Base-by-base conservation (phyloP, 53 echinoderm and acorn worm genomes). In the Mesocentrotus franciscanus region DNA sequence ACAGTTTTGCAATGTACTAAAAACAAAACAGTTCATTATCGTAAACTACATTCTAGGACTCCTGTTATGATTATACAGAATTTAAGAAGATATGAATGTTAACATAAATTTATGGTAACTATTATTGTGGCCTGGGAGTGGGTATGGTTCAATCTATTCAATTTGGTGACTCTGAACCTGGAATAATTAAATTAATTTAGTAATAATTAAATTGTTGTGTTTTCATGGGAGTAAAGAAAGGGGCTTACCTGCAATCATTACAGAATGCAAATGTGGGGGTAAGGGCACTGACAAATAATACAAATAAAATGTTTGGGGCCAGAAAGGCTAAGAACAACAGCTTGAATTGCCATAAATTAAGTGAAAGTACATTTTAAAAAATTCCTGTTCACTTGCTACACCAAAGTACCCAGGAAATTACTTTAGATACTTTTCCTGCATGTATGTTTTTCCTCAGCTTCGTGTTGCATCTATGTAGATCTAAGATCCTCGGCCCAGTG, bases 401-500 rank as follows among this genome's bases (percentile, higher is more conserved):
- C 9, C 24, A 68, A 16, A 68, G 68, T 68, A 8, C 6, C 2
- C 24, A 30, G 18, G 74, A 74, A 32, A 30, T 12, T 10, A 32
- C 74, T 30, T 10, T 30, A 68, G 0, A 32, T 30, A 29, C 30
- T 74, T 30, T 74, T 74, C 12, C 27, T 0, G 22, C 81, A 36
- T 20, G 18, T 39, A 20, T 7, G 13, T 78, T 20, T 42, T 81
- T 81, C 42, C 42, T 42, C 18, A 42, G 17, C 27, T 57, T 87
- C 59, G 3, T 84, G 55, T 49, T 84, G 84, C 22, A 42, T 8
- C 76, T 76, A 84, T 84, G 87, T 95, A 9, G 94, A 35, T 95
- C 96, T 85, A 78, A 97, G 78, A 17, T 96, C 97, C 35, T 97
- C 97, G 58, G 97, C 97, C 97, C 97, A 97, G 60, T 97, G 97